Base-by-base conservation (phyloP, 2,113 vertebrate species). In the Nesogale talazaci region DNA sequence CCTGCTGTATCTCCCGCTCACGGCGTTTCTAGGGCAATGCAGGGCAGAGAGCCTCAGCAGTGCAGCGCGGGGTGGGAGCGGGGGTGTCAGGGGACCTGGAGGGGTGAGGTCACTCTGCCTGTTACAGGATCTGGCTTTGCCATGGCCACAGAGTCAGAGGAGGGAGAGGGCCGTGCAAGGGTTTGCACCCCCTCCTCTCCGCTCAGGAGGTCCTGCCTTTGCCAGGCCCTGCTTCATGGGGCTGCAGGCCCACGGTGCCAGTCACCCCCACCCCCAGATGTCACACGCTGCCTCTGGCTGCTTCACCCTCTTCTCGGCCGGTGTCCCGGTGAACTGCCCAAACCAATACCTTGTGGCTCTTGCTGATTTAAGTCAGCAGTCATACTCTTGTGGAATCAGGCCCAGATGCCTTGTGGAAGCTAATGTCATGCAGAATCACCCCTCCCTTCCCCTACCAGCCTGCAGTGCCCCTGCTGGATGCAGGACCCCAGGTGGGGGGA, bases 1-100 rank as follows among this genome's bases (percentile, higher is more conserved):
- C 98, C 97, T 99, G 99, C 97, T 99, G 99, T 95, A 99, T 99
- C 94, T 99, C 99, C 69, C 99, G 93, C 96, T 99, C 99, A 0
- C 98, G 96, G 81, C 99, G 98, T 96, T 99, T 99, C 99, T 99
- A 98, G 5, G 3, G 61, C 1, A 0, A 23, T 2, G 67, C 40
- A 1, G 0, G 3, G 79, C 16, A 31, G 57, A 78, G 88, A 19
- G 0, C 25, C 36, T 94, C 63, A 42, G 0, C 27, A 72, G 42
- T 1, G 2, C 0, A 0, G 2, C 27, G 29, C 40, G 0, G 15
- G 9, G 38, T 34, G 31, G 34, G 29, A 56, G 63, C n/a, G 3
- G 34, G 6, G 23, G 56, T 63, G 1, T 14, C 19, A 1, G 0
- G 36, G 38, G 15, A 14, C 52, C 65, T 59, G 57, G 16, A 15